Base-by-base conservation (phyloP, 2,797 vertebrate genomes). In the Rhadinocentrus ornatus region DNA sequence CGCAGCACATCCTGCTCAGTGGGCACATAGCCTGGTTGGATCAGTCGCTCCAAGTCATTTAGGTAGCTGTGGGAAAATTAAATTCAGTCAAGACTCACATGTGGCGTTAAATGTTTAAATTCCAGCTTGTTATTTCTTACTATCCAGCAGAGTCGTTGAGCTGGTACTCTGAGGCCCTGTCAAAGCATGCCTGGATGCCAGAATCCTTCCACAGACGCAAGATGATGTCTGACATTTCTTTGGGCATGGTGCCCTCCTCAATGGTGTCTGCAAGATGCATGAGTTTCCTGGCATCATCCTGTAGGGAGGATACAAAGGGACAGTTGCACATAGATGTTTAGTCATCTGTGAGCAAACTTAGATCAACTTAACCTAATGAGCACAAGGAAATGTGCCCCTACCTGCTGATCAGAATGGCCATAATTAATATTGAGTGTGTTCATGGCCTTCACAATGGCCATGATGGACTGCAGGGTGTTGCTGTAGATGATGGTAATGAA, bases 71-170 rank as follows among this genome's bases (percentile, higher is more conserved):
- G 7, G 62, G 41, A 22, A 37, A 70, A 62, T 44, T 0, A 29
- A 34, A 70, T 24, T 41, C 0, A 15, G 8, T 81, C 11, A 37
- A 26, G 34, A 29, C 12, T 39, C n/a, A 50, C 4, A 15, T 13
- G 16, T 41, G 34, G 68, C 16, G 12, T 18, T 37, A 2, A 6
- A 15, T 56, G 27, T 37, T 46, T 24, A 35, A 52, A 41, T 39
- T 7, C 55, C 9, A 41, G 7, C 2, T 44, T 15, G 7, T 15
- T 27, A 57, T 61, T 39, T 35, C 96, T 0, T 95, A 99, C 98
- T 99, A 99, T 95, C 97, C 97, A 0, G 98, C 98, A 0, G 98
- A 99, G 88, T 99, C 98, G 0, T 99, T 99, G 80, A 99, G 96
- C 82, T 99, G 98, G 91, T 98, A 99, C 85, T 99, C 98, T 0